phyloP scores from a whole-genome alignment of 2,888 invertebrate species.

The Augochlorella aurata region DNA sequence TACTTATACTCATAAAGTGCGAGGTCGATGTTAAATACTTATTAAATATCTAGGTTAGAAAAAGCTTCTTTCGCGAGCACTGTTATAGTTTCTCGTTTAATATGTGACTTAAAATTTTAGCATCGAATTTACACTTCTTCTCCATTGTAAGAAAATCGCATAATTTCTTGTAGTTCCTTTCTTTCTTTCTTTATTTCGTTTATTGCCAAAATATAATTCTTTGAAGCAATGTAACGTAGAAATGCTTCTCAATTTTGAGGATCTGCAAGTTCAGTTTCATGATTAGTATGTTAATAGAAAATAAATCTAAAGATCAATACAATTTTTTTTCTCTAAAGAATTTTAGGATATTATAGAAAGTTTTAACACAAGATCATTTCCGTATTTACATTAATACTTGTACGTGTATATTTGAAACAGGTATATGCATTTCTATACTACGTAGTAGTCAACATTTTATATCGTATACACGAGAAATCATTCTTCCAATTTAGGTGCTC shows the following conservation, averaged over 20 bases:
- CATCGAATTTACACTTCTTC: background rate
- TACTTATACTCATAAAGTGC: background rate
- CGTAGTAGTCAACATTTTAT: no score
- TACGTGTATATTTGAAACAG: no score
- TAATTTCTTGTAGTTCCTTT: no score
- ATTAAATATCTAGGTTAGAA: background rate
- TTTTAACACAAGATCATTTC: no score
- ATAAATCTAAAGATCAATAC: background rate
- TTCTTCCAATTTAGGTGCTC: no score
- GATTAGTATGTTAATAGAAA: no score
- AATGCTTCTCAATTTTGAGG: background rate
- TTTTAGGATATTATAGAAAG: background rate
- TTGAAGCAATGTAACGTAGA: background rate
- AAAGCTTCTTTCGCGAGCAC: background rate
- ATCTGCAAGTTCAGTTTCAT: no score
- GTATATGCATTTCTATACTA: no score
- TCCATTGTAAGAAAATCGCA: background rate
- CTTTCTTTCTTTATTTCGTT: no score
- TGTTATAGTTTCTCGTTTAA: background rate
- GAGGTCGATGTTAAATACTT: background rate
- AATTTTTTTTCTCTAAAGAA: background rate
- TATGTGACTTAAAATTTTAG: background rate
- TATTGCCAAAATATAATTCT: background rate
- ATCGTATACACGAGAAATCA: no score
- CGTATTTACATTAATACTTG: no score